Base-by-base conservation (phyloP, 2,888 invertebrate genomes). In the Elegia similella region DNA sequence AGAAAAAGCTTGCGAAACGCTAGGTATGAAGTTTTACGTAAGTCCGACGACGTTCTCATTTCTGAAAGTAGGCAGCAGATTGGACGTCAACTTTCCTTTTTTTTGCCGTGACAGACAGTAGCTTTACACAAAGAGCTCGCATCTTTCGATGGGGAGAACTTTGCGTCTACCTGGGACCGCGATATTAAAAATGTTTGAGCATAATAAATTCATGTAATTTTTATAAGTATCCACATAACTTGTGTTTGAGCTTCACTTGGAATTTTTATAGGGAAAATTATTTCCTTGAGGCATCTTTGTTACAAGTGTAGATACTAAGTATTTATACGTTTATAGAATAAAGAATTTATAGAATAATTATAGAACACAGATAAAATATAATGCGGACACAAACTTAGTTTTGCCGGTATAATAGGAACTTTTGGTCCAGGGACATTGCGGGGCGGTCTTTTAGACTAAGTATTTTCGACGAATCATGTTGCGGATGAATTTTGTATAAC, bases 61-160 rank as follows among this genome's bases (percentile, higher is more conserved):
- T 86, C 75, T 78, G 66, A 81, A 84, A 85, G 84, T 84, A 84
- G 76, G 78, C 80, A 80, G 73, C 72, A 78, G 80, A 85, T 84
- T 81, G 82, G 72, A 85, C 83, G 78, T 77, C 82, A 84, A 82
- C 77, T 84, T 86, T 78, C 73, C 68, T 71, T 72, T 81, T 83
- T 84, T 80, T 75, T 71, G 63, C 68, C 69, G 71, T 73, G 77
- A 76, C 76, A 80, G 78, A 77, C 73, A 72, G 70, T 73, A 76
- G 67, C 66, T 73, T 64, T 62, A 73, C 72, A 81, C 75, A 85
- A 83, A 84, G 74, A 80, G 72, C 76, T 77, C 71, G 66, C 69
- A 75, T 80, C 70, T 76, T 74, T 69, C 75, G 69, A 70, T 70
- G 67, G 69, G 73, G 67, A 72, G 64, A 83, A 76, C 73, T 78